A percentile compares a stretch with the other conserved stretches of the same genome.
Conservation (phyloP, 2,113 vertebrate species). For the Galemys pyrenaicus region DNA sequence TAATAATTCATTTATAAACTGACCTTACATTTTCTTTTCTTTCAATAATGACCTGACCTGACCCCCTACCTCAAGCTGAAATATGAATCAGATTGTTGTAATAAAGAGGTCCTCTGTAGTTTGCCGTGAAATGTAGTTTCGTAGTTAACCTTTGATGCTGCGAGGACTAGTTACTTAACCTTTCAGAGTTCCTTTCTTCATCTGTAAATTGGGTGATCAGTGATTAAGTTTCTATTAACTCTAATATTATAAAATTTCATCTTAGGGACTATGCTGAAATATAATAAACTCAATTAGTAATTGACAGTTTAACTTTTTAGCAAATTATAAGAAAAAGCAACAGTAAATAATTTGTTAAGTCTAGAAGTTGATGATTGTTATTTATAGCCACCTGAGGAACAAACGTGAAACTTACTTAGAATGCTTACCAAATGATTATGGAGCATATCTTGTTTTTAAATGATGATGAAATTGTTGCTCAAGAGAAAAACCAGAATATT, state of each 20-base stretch:
- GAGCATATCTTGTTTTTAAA: neutral
- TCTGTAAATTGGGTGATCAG: neutral
- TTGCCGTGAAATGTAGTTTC: neutral
- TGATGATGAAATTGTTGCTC: neutral
- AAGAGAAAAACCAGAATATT: neutral
- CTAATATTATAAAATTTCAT: neutral
- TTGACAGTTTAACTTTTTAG: conserved; percentile 46
- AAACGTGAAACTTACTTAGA: neutral
- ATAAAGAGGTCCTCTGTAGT: neutral
- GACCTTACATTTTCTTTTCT: neutral
- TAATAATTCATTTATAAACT: neutral
- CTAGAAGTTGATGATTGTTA: neutral
- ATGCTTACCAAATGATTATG: neutral
- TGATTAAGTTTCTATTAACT: neutral
- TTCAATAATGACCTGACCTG: neutral
- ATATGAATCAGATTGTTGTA: neutral
- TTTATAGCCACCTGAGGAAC: neutral
- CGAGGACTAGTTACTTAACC: neutral
- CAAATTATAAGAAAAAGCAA: neutral
- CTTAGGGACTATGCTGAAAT: neutral
- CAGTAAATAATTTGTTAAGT: neutral
- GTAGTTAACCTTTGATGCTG: neutral
- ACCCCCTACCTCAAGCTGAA: neutral
- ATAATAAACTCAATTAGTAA: neutral
- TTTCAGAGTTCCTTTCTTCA: neutral